Conservation (phyloP, 2,113 vertebrate genomes). For the Pollachius pollachius region DNA sequence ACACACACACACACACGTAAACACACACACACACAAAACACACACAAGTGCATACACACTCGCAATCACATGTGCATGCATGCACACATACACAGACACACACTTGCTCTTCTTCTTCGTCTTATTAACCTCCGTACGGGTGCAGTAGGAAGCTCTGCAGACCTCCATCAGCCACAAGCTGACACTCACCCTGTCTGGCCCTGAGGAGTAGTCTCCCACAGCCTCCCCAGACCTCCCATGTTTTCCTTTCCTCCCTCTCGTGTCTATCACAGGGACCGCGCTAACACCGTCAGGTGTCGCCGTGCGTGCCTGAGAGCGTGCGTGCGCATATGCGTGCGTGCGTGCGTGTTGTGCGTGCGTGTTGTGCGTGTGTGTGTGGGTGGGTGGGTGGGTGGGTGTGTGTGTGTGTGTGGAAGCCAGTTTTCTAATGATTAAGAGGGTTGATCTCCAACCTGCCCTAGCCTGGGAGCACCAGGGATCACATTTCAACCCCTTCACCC, state of each 20-base stretch:
- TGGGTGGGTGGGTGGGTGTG: background rate
- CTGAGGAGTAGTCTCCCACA: slow-evolving; percentile 58
- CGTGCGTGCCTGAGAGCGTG: background rate
- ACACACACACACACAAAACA: background rate
- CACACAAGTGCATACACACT: no score
- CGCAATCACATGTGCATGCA: no score
- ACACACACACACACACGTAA: no score
- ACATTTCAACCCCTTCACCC: slow-evolving; percentile 73
- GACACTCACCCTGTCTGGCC: slow-evolving; percentile 56
- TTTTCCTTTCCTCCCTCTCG: slow-evolving; percentile 3
- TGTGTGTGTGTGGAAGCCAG: slow-evolving; percentile 59
- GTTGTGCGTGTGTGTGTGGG: background rate
- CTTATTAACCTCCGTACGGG: slow-evolving; percentile 10
- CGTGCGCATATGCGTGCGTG: background rate
- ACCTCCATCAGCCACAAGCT: slow-evolving; percentile 49
- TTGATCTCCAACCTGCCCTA: slow-evolving; percentile 74
- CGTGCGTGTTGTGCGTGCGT: no score
- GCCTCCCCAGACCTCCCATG: slow-evolving; percentile 34
- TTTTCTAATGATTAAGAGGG: slow-evolving; percentile 77
- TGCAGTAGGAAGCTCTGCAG: slow-evolving; percentile 37
- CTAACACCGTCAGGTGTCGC: slow-evolving; percentile 70
- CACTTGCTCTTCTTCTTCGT: no score
- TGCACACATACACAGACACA: no score
- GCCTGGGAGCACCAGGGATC: slow-evolving; percentile 68
- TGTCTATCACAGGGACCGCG: slow-evolving; percentile 31